Evolutionary conservation across 1,140 invertebrate genomes (phyloP), one percentile per base, ranked within the genome.

Genomic region (Ptiloglossa arizonensis): DNA sequence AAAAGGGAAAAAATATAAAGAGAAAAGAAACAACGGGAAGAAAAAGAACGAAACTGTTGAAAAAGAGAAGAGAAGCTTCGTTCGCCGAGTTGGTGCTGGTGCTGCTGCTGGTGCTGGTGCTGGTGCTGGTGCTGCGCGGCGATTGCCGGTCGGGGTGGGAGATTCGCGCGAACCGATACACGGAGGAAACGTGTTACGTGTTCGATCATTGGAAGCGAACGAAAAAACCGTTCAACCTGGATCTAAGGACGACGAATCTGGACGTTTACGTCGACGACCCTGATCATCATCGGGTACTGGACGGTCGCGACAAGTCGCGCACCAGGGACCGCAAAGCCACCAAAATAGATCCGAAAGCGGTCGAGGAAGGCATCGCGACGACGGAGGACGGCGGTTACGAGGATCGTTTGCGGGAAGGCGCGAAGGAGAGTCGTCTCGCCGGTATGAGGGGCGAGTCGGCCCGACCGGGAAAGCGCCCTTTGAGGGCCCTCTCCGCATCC

Each of bases 401-500:
- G 54, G 81, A 87, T 35, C 79, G 83, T 52, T 41, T 82, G 19
- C 71, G 73, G 4, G 82, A 81, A 19, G 73, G 69, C 60, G 73
- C 60, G 5, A 88, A 88, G 13, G 81, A 87, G n/a, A 82, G 85
- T 56, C 67, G 85, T 13, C 75, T 86, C 69, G 60, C 52, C 24
- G 77, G 57, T 0, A 88, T 85, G 85, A 88, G 87, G 82, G 81
- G 85, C 48, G 79, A 87, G 35, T 73, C 87, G 27, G 85, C 90
- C 0, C 69, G 88, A 9, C 87, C 91, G 81, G 95, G 95, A 56
- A 97, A 96, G 90, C 94, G 96, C 19, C 95, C 95, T 0, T 88
- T 96, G 86, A 93, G 96, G 54, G 94, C 95, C 68, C 91, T 96
- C 27, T 95, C 95, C 9, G 95, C 96, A 1, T 93, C 94, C 27